phyloP scores from a whole-genome alignment of 2,113 vertebrate species.

The Pipa parva region DNA sequence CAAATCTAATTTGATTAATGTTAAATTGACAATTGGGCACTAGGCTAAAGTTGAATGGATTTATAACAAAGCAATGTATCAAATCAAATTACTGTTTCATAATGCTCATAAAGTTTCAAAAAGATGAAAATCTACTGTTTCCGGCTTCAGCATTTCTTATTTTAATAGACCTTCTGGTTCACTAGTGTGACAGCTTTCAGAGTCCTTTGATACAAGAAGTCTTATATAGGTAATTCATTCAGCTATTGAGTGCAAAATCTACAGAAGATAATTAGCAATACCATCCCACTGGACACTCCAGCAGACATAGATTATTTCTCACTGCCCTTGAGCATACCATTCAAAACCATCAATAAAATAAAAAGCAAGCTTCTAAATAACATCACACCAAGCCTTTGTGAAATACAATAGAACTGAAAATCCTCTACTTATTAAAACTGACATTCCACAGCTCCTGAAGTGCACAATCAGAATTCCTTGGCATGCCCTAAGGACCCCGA shows the following conservation, averaged over 20 bases:
- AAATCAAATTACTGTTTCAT: conserved; percentile 10
- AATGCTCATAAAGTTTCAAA: conserved; percentile 13
- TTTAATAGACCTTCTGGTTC: conserved; percentile 30
- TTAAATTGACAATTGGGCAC: background rate
- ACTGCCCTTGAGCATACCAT: conserved; percentile 23
- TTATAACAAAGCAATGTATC: conserved; percentile 2
- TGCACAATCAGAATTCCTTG: conserved; percentile 12
- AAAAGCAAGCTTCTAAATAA: conserved; percentile 35
- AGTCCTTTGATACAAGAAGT: conserved; percentile 28
- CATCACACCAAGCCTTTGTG: conserved; percentile 12
- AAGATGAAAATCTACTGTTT: conserved; percentile 1
- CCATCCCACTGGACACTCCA: conserved; percentile 31
- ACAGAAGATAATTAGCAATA: conserved; percentile 37
- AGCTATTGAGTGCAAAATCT: conserved; percentile 36
- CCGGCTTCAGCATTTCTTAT: conserved; percentile 28
- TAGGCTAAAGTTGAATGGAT: background rate
- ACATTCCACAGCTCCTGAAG: conserved; percentile 18
- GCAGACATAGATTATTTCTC: conserved; percentile 33
- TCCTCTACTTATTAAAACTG: conserved; percentile 37
- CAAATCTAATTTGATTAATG: background rate
- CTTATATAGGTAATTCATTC: conserved; percentile 32
- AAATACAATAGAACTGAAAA: conserved; percentile 25
- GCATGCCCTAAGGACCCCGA: conserved; percentile 11
- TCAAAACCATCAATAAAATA: conserved; percentile 37
- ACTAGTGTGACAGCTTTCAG: conserved; percentile 27